Conservation (phyloP, 2,888 invertebrate genomes). For the Eupithecia pulchellata region DNA sequence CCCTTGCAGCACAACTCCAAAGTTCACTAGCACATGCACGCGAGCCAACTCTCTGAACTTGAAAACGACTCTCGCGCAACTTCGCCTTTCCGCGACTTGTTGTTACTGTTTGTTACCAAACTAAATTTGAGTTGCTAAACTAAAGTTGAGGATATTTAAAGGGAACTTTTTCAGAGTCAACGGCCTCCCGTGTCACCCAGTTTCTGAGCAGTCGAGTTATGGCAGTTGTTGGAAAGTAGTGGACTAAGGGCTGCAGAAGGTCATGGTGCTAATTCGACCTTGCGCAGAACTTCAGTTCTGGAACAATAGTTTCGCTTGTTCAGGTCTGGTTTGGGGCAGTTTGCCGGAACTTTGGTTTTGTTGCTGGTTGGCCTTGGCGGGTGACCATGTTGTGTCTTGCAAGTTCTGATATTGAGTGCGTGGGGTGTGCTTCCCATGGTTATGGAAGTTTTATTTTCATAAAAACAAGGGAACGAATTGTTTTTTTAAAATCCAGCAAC, state of each 20-base stretch:
- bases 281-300: slow-evolving; percentile 74
- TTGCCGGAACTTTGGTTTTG: slow-evolving; percentile 4
- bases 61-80: slow-evolving; percentile 84
- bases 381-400: not conserved
- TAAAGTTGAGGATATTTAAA: slow-evolving; percentile 85
- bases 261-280: slow-evolving; percentile 84
- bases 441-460: not conserved
- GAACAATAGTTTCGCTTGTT: slow-evolving; percentile 60
- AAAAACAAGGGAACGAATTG: not conserved
- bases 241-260: slow-evolving; percentile 80
- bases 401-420: not conserved
- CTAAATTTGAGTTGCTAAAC: slow-evolving; percentile 85
- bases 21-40: slow-evolving; percentile 43
- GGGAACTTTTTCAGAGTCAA: slow-evolving; percentile 85
- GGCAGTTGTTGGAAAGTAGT: slow-evolving; percentile 85
- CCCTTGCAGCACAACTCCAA: slow-evolving; percentile 12
- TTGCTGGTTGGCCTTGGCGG: slow-evolving; percentile 7
- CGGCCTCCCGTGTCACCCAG: slow-evolving; percentile 85
- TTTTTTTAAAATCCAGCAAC: too few relatives aligned
- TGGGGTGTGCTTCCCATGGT: not conserved
- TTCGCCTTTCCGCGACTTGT: slow-evolving; percentile 82
- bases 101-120: slow-evolving; percentile 83
- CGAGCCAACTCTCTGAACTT: slow-evolving; percentile 65
- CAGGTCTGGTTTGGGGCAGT: slow-evolving; percentile 38
- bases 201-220: slow-evolving; percentile 84